Evolutionary conservation across 2,113 vertebrate genomes (phyloP), one percentile per base, ranked within the genome.

Genomic region (Spea bombifrons): DNA sequence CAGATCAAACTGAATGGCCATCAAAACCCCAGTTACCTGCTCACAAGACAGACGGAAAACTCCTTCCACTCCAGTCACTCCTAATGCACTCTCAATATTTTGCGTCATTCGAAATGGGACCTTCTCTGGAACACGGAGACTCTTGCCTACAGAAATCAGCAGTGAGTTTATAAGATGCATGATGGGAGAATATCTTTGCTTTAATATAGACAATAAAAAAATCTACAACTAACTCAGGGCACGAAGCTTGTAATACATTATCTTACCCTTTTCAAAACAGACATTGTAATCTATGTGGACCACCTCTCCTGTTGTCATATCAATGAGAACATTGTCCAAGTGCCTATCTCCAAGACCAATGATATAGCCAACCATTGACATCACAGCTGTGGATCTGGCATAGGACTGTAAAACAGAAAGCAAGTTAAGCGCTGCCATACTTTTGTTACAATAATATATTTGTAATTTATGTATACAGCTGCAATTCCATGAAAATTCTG

Each of bases 211-310:
- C n/a, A n/a, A n/a, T n/a, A n/a, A n/a, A n/a, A n/a, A n/a, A n/a
- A n/a, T n/a, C n/a, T n/a, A 59, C 8, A 59, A 59, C 55, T 13
- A 59, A 8, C 55, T 10, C 9, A 1, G 9, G 9, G 6, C 50
- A 52, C 6, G 2, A 52, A 52, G 9, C 50, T 52, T 10, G 50
- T 52, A 52, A 52, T 53, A 12, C 82, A 75, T 15, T 48, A 83
- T 75, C 74, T 90, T 84, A 95, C 97, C 97, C 94, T 99, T 99
- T 88, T 99, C 97, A 90, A 99, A 99, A 91, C 97, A 99, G 59
- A 99, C 97, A 52, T 99, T 99, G 90, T 99, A 99, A 90, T 99
- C 97, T 66, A 99, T 99, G 90, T 99, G 97, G 81, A 99, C 97
- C 83, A 99, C 97, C 86, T 99, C 97, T 83, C 97, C 97, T 9